A percentile compares a stretch with the other conserved stretches of the same genome.
Conservation (phyloP, 2,113 vertebrate genomes). For the Anser brachyrhynchus region DNA sequence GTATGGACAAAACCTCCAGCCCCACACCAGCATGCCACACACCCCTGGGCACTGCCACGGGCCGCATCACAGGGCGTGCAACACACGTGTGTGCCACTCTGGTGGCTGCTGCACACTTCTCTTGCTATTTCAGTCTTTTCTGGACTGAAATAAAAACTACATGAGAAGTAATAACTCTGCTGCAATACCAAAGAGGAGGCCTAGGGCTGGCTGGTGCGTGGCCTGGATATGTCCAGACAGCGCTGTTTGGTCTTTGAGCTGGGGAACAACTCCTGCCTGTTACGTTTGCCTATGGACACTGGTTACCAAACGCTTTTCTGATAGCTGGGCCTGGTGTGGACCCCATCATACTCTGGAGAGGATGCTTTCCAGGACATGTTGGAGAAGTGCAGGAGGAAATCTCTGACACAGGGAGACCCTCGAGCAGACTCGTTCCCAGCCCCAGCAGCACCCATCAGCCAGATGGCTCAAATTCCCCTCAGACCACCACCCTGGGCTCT, state of each 20-base stretch:
- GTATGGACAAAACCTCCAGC: not conserved
- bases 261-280: not conserved
- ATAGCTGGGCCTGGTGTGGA: not conserved
- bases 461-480: not conserved
- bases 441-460: not conserved
- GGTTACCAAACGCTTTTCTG: not conserved
- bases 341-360: not conserved
- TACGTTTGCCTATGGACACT: not conserved
- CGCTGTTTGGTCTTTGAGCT: not conserved
- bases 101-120: not conserved
- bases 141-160: not conserved
- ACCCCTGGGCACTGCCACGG: not conserved
- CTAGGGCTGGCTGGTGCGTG: not conserved
- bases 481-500: not conserved
- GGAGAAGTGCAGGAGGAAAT: not conserved
- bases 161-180: not conserved
- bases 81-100: too few relatives aligned
- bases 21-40: not conserved
- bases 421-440: not conserved
- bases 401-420: not conserved
- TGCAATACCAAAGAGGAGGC: not conserved
- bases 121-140: not conserved
- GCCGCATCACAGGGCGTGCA: accelerated
- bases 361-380: not conserved
- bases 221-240: not conserved